Percentiles rank a stretch among this genome's conserved stretches.
These are phyloP conservation scores for Osmoderma eremita DNA, from an alignment of 2,888 invertebrate species.

Conservation along the genomic window DNA sequence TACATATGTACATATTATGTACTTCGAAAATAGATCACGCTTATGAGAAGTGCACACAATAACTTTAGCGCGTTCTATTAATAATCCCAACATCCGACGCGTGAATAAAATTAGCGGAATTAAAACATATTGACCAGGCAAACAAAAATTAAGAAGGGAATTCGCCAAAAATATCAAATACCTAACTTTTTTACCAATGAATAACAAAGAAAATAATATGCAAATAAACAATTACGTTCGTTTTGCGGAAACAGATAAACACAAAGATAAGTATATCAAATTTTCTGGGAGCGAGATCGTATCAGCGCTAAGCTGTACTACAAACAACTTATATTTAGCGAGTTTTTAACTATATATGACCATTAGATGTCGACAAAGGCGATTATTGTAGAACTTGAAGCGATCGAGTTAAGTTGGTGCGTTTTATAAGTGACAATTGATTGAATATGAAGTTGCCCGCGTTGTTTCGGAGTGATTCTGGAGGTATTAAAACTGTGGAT, in stretches of 20 bases:
- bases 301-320: conserved; percentile 19
- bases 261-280: conserved; percentile 22
- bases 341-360: conserved; percentile 25
- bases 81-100: conserved; percentile 11
- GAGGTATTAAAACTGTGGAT: conserved; percentile 23
- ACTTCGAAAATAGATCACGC: neutral
- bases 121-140: neutral
- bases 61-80: neutral
- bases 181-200: neutral
- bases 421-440: conserved; percentile 7
- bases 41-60: conserved; percentile 22
- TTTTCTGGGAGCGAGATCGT: conserved; percentile 4
- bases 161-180: neutral
- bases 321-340: conserved; percentile 30
- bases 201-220: conserved; percentile 10
- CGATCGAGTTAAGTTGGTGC: conserved; percentile 32
- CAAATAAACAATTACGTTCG: conserved; percentile 10
- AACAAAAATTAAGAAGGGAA: neutral
- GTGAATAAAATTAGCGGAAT: neutral
- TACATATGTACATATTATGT: too few relatives aligned
- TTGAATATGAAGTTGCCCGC: conserved; percentile 41
- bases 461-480: conserved; percentile 38
- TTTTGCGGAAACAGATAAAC: conserved; percentile 11
- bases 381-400: conserved; percentile 14
- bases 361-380: neutral